A percentile compares a stretch with the other conserved stretches of the same genome.
These are phyloP conservation scores for Lithobates sylvaticus DNA, from an alignment of 2,797 vertebrate genomes.

Conservation along the genomic window DNA sequence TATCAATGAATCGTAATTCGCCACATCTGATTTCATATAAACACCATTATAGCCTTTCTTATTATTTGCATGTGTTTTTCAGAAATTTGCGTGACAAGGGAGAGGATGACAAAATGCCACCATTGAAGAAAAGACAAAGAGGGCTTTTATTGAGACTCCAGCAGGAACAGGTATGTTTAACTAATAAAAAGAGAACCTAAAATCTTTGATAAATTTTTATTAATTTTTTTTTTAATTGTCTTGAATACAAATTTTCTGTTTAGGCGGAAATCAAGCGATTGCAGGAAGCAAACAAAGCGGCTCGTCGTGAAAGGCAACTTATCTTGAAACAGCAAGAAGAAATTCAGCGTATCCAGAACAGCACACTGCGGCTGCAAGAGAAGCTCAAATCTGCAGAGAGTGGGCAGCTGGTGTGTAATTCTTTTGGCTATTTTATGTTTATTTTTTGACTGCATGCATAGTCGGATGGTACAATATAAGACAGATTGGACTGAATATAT, in stretches of 20 bases:
- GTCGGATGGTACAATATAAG: background rate
- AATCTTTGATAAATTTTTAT: too few relatives aligned
- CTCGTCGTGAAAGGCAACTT: slow-evolving; percentile 92
- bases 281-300: slow-evolving; percentile 95
- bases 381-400: slow-evolving; percentile 90
- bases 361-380: slow-evolving; percentile 91
- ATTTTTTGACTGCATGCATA: background rate
- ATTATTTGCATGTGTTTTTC: background rate
- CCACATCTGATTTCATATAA: too few relatives aligned
- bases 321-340: slow-evolving; percentile 96
- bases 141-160: slow-evolving; percentile 92
- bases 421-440: background rate
- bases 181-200: background rate
- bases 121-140: slow-evolving; percentile 93
- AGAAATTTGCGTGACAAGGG: slow-evolving; percentile 93
- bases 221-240: fast-evolving
- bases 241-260: slow-evolving; percentile 35
- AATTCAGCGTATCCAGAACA: slow-evolving; percentile 92
- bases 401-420: slow-evolving; percentile 79
- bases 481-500: background rate
- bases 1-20: too few relatives aligned
- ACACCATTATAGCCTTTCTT: background rate
- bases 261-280: slow-evolving; percentile 97
- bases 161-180: slow-evolving; percentile 88
- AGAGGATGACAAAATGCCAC: slow-evolving; percentile 98